These are phyloP conservation scores for Caenorhabditis virilis DNA, from an alignment of 2,888 invertebrate species.

Conservation along the genomic window DNA sequence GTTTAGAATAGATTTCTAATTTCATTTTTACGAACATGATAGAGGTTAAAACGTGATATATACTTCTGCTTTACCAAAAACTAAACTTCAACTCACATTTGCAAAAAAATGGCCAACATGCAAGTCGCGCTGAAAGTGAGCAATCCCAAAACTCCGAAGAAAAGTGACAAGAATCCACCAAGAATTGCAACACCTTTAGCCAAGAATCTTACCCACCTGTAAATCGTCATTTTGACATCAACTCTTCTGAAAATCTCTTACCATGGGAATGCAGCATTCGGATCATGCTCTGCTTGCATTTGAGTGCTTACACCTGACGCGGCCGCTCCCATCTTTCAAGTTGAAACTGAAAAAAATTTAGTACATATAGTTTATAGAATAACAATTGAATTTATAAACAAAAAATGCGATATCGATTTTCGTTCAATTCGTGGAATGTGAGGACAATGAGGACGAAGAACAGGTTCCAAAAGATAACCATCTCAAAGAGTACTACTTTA, in stretches of 20 bases:
- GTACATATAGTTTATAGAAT: background rate
- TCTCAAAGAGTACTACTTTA: too few relatives aligned
- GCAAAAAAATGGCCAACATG: slow-evolving; percentile 64
- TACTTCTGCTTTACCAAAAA: too few relatives aligned
- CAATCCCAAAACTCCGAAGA: slow-evolving; percentile 65
- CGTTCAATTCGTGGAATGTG: too few relatives aligned
- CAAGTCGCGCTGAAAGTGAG: slow-evolving; percentile 60
- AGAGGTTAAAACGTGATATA: too few relatives aligned
- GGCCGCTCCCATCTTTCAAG: slow-evolving; percentile 53
- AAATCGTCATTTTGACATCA: too few relatives aligned
- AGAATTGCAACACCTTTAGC: slow-evolving; percentile 67
- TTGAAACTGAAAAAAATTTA: background rate
- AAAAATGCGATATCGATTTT: too few relatives aligned
- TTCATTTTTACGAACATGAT: too few relatives aligned
- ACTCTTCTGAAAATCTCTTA: too few relatives aligned
- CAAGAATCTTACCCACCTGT: slow-evolving; percentile 63
- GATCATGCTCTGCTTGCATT: slow-evolving; percentile 67
- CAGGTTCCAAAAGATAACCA: too few relatives aligned
- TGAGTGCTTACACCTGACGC: slow-evolving; percentile 60
- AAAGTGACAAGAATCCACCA: slow-evolving; percentile 66
- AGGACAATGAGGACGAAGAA: background rate
- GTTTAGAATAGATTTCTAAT: too few relatives aligned
- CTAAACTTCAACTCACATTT: too few relatives aligned
- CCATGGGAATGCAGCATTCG: slow-evolving; percentile 61
- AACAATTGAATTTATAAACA: background rate